Conservation (phyloP, 2,113 vertebrate genomes). For the Mustela nigripes region DNA sequence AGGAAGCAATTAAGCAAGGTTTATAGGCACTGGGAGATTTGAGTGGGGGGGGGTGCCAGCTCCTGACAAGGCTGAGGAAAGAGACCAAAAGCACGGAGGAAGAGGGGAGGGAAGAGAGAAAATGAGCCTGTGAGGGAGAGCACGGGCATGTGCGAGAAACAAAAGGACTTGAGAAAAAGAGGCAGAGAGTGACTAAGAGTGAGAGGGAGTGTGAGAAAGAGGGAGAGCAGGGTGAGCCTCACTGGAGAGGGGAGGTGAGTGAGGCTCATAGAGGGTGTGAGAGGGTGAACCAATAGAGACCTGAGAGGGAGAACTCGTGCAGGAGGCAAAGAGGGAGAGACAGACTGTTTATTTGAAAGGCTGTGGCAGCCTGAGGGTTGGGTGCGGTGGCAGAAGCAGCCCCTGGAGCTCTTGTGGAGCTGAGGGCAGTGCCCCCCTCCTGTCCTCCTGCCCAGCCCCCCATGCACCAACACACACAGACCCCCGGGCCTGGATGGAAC, state of each 20-base stretch:
- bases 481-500: constrained; percentile 22
- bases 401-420: constrained; percentile 24
- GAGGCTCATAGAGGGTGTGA: not conserved
- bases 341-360: constrained; percentile 63
- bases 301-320: not conserved
- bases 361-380: constrained; percentile 55
- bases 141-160: constrained; percentile 79
- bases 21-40: constrained; percentile 76
- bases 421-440: constrained; percentile 42
- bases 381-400: constrained; percentile 49
- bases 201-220: constrained; percentile 73
- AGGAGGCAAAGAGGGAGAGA: not conserved
- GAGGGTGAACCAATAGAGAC: not conserved
- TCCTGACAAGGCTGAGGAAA: constrained; percentile 73
- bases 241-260: constrained; percentile 57
- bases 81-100: constrained; percentile 75
- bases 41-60: constrained; percentile 36
- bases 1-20: constrained; percentile 82
- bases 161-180: constrained; percentile 83
- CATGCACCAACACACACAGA: not conserved
- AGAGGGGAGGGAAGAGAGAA: constrained; percentile 75
- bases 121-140: constrained; percentile 76
- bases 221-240: constrained; percentile 19
- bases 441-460: not conserved
- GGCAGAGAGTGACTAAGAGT: constrained; percentile 78